These are phyloP conservation scores for Toxonevra muliebris DNA, from an alignment of 2,888 invertebrate species.

Conservation along the genomic window DNA sequence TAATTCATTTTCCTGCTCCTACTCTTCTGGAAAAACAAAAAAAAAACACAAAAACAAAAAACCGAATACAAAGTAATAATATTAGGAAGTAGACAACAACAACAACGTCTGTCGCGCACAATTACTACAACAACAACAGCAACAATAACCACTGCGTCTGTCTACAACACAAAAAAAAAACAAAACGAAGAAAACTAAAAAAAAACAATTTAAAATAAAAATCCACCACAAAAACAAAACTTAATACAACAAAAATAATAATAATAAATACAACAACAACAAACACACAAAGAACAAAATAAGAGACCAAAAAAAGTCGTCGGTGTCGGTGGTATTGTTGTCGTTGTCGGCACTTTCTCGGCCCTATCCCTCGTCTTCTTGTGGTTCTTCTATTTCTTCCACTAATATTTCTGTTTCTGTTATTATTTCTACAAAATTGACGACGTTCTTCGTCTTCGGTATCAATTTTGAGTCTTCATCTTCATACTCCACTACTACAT, in stretches of 20 bases:
- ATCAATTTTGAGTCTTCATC: background rate
- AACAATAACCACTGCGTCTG: background rate
- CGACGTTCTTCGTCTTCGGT: background rate
- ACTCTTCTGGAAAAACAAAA: too few relatives aligned
- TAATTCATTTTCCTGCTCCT: too few relatives aligned
- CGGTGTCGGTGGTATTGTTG: background rate
- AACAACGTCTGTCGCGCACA: too few relatives aligned
- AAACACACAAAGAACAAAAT: background rate
- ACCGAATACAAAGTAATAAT: constrained; percentile 18
- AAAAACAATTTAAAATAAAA: background rate
- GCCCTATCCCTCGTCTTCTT: background rate
- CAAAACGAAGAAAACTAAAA: constrained; percentile 4
- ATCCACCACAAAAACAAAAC: background rate
- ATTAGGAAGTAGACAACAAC: too few relatives aligned
- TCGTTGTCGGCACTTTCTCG: background rate
- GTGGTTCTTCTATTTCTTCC: too few relatives aligned
- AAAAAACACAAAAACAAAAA: background rate
- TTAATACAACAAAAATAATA: constrained; percentile 4
- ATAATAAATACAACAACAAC: constrained; percentile 25
- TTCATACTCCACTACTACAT: background rate
- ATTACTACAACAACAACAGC: too few relatives aligned
- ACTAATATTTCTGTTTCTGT: too few relatives aligned
- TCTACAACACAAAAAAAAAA: constrained; percentile 16
- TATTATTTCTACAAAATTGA: background rate
- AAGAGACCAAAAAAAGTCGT: background rate